A percentile compares a stretch with the other conserved stretches of the same genome.
phyloP scores from a whole-genome alignment of 92 coral and sea anemone genomes.

The Bergia puertoricense region DNA sequence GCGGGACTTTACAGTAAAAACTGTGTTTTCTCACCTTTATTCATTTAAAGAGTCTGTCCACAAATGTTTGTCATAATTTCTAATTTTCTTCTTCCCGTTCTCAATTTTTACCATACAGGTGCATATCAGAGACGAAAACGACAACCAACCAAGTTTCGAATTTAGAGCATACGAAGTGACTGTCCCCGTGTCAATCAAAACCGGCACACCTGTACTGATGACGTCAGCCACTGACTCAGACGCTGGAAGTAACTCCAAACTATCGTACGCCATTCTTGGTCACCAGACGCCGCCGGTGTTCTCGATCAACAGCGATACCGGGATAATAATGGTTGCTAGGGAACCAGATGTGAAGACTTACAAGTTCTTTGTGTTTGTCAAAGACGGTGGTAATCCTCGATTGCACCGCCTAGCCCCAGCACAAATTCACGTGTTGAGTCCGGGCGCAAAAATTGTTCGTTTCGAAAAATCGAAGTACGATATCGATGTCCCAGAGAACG shows the following conservation, averaged over 20 bases:
- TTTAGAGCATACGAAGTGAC: conserved; percentile 82
- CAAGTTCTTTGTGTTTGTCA: conserved; percentile 86
- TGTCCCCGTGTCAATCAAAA: conserved; percentile 66
- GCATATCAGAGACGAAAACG: conserved; percentile 82
- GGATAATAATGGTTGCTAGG: conserved; percentile 69
- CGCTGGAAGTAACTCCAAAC: conserved; percentile 80
- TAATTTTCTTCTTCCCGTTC: not conserved
- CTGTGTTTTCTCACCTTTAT: not conserved
- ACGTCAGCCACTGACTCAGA: conserved; percentile 92
- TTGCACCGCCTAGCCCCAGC: conserved; percentile 68
- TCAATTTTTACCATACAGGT: conserved; percentile 56
- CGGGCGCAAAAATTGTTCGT: conserved; percentile 69
- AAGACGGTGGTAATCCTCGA: conserved; percentile 81
- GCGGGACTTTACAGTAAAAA: too few species aligned
- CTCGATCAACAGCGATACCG: conserved; percentile 68
- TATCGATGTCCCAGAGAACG: conserved; percentile 61
- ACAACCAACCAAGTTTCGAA: conserved; percentile 91
- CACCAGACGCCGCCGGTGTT: conserved; percentile 97
- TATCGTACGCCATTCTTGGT: conserved; percentile 86
- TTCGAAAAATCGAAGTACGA: conserved; percentile 76
- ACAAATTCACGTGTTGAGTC: conserved; percentile 63
- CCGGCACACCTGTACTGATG: conserved; percentile 72
- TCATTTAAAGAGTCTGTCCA: not conserved
- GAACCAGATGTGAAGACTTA: conserved; percentile 81
- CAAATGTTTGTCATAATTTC: not conserved